Evolutionary conservation across 2,797 vertebrate species (phyloP).

Genomic region (Falco biarmicus): DNA sequence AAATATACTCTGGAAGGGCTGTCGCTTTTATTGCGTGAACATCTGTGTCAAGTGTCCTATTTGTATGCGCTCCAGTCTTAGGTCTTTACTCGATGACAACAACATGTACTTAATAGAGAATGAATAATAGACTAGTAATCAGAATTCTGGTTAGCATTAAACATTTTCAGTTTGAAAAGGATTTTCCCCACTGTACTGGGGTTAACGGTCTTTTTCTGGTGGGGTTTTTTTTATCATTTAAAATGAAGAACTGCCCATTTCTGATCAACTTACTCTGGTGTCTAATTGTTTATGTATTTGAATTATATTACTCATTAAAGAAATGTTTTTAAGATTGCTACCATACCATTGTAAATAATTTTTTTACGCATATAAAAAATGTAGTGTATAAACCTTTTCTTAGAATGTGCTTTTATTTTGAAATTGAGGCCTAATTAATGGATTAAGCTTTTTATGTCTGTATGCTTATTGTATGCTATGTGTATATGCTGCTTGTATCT

Average conservation of each 20-base stretch:
- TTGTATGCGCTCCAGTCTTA: fast-evolving
- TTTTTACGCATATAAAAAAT: neutral
- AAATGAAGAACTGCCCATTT: neutral
- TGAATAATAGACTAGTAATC: neutral
- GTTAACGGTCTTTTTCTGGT: neutral
- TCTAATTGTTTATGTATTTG: neutral
- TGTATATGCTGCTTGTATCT: neutral
- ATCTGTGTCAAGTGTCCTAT: neutral
- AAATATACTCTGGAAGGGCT: neutral
- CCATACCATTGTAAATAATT: neutral
- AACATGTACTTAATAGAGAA: neutral
- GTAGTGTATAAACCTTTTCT: neutral
- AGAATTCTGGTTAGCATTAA: neutral
- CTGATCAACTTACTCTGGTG: neutral
- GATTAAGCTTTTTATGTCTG: neutral
- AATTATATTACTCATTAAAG: neutral
- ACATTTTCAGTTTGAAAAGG: neutral
- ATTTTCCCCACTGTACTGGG: neutral
- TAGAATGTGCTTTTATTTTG: neutral
- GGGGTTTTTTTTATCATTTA: fast-evolving
- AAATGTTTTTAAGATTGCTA: neutral
- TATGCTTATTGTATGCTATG: neutral
- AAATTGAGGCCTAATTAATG: neutral
- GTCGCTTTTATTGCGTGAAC: neutral
- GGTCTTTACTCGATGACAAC: neutral